Conservation (phyloP, 2,888 invertebrate genomes). For the Trisateles emortualis region DNA sequence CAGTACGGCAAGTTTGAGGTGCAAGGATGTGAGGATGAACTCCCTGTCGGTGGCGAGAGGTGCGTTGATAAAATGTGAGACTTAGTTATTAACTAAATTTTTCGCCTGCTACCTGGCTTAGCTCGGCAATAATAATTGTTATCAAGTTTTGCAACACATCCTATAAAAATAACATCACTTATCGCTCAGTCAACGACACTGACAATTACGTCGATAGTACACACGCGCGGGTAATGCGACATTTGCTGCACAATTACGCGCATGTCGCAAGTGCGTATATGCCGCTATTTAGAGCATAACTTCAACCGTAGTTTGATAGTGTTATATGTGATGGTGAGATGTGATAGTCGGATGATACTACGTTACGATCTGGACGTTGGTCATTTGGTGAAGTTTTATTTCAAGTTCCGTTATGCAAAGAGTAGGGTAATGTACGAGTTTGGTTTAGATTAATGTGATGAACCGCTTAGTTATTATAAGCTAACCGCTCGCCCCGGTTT, state of each 20-base stretch:
- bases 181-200: constrained; percentile 8
- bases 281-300: constrained; percentile 23
- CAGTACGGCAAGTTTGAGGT: too few relatives aligned
- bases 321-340: background rate
- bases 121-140: background rate
- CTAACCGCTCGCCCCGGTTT: too few relatives aligned
- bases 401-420: background rate
- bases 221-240: constrained; percentile 15
- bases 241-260: constrained; percentile 18
- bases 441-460: background rate
- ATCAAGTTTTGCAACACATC: background rate
- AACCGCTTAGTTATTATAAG: too few relatives aligned
- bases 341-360: background rate
- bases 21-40: too few relatives aligned
- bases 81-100: too few relatives aligned
- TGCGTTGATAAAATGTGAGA: too few relatives aligned
- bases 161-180: background rate
- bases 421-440: background rate
- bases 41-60: too few relatives aligned
- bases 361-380: too few relatives aligned
- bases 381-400: background rate
- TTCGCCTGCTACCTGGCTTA: too few relatives aligned
- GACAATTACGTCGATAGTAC: constrained; percentile 12
- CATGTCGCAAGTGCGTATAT: constrained; percentile 16
- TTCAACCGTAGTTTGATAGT: constrained; percentile 2